Conservation (phyloP, 2,113 vertebrate genomes). For the Larimichthys crocea region DNA sequence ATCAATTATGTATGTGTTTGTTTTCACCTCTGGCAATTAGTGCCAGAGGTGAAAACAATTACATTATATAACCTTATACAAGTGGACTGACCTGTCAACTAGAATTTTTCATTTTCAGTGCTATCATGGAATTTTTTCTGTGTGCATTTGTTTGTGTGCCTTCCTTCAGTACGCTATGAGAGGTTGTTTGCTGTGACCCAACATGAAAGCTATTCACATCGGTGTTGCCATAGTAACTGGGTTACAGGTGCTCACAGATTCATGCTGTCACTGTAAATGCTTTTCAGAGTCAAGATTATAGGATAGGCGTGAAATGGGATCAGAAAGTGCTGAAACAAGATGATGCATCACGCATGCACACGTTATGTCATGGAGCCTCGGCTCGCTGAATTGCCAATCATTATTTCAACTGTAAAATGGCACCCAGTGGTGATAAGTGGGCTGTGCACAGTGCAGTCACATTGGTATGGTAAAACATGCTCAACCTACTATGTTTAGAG, state of each 20-base stretch:
- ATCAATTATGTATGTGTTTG: too few relatives aligned
- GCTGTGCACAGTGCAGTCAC: neutral
- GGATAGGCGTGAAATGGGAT: slow-evolving; percentile 25
- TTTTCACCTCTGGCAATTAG: too few relatives aligned
- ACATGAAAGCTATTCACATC: slow-evolving; percentile 37
- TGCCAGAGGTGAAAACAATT: too few relatives aligned
- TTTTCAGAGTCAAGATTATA: slow-evolving; percentile 45
- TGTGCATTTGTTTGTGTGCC: neutral
- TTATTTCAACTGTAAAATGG: slow-evolving; percentile 40
- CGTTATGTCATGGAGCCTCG: slow-evolving; percentile 20
- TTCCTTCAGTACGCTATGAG: slow-evolving; percentile 3
- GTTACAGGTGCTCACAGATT: slow-evolving; percentile 60
- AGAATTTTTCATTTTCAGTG: neutral
- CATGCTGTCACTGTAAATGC: slow-evolving; percentile 23
- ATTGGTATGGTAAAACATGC: neutral
- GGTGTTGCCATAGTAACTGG: slow-evolving; percentile 63
- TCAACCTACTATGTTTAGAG: neutral
- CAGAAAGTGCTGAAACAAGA: slow-evolving; percentile 18
- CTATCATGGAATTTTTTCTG: neutral
- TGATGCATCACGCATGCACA: slow-evolving; percentile 13
- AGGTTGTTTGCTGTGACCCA: slow-evolving; percentile 42
- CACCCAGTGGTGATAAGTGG: slow-evolving; percentile 8
- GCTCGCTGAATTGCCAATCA: slow-evolving; percentile 8
- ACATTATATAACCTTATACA: too few relatives aligned
- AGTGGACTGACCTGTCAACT: neutral